Evolutionary conservation across 1,140 invertebrate species (phyloP).

Genomic region (Magallana angulata): DNA sequence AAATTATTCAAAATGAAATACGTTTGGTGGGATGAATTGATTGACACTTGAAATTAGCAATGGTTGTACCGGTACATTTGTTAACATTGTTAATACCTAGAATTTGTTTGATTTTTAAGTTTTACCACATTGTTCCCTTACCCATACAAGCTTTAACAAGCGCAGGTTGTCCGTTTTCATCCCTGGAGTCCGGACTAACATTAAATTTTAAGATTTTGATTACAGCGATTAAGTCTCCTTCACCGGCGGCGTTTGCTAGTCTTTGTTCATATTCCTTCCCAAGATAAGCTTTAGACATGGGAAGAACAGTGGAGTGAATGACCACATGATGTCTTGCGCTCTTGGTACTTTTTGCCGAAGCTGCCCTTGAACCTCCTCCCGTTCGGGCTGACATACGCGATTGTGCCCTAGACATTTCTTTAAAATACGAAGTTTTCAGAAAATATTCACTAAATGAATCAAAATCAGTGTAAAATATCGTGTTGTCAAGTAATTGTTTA

Average conservation of each 20-base stretch:
- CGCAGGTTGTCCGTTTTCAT: slow-evolving; percentile 47
- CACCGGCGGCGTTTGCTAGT: slow-evolving; percentile 44
- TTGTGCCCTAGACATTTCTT: slow-evolving; percentile 24
- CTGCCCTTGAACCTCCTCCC: background rate
- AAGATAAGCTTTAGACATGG: slow-evolving; percentile 45
- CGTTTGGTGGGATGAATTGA: no score
- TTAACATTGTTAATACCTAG: background rate
- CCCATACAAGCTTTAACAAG: slow-evolving; percentile 51
- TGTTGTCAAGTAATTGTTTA: slow-evolving; percentile 59
- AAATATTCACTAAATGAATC: background rate
- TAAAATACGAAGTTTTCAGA: background rate
- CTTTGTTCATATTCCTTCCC: slow-evolving; percentile 55
- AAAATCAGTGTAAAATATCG: background rate
- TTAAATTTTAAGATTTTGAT: slow-evolving; percentile 55
- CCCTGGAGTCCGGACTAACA: slow-evolving; percentile 49
- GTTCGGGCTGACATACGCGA: slow-evolving; percentile 11
- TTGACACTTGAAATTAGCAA: no score
- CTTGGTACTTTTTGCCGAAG: slow-evolving; percentile 17
- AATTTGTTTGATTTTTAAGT: no score
- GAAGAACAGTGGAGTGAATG: background rate
- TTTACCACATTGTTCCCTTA: background rate
- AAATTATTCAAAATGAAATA: no score
- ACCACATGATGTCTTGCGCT: slow-evolving; percentile 14
- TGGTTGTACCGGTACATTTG: no score
- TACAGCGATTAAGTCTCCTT: slow-evolving; percentile 54